Evolutionary conservation across 2,113 vertebrate species (phyloP), one percentile per base, ranked within the genome.

Genomic region (Capreolus pygargus): DNA sequence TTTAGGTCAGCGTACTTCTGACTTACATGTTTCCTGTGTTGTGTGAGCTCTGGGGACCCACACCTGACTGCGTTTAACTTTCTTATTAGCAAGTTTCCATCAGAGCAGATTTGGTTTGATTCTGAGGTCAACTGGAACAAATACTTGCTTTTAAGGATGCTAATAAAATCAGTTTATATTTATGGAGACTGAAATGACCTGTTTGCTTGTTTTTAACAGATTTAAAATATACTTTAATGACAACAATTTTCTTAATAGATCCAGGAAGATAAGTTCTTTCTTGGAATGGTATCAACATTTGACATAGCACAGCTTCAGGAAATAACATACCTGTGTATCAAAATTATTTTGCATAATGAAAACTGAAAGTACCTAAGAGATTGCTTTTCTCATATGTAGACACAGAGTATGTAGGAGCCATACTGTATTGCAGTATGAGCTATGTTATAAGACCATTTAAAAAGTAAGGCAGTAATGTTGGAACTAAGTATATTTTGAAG

Each of bases 191-290:
- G 88, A 91, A 87, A 50, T 91, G 61, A 7, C 39, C 67, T 88
- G 54, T 43, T 95, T 84, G 39, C 92, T 94, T 93, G 79, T 95
- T 60, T 92, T 94, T 70, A 97, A 97, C 47, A 43, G 39, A 58
- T 39, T 54, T 30, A 81, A 97, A 86, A 92, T 28, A 10, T 25
- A 60, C 11, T n/a, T 95, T 88, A 79, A 84, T 82, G 83, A 23
- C 61, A 84, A 8, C 39, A 55, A 15, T 95, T 96, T n/a, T 11
- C 39, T 78, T 87, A 58, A 43, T 76, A 33, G 43, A 52, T 96
- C 78, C 86, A 61, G 83, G 50, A 88, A 93, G 57, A 33, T 60
- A 39, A 28, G 10, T 14, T 96, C 27, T 39, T 81, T 96, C 89
- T 54, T 74, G 23, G 28, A 47, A 45, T 5, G 54, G 23, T 1